Base-by-base conservation (phyloP, 2,113 vertebrate species). In the Morone saxatilis region DNA sequence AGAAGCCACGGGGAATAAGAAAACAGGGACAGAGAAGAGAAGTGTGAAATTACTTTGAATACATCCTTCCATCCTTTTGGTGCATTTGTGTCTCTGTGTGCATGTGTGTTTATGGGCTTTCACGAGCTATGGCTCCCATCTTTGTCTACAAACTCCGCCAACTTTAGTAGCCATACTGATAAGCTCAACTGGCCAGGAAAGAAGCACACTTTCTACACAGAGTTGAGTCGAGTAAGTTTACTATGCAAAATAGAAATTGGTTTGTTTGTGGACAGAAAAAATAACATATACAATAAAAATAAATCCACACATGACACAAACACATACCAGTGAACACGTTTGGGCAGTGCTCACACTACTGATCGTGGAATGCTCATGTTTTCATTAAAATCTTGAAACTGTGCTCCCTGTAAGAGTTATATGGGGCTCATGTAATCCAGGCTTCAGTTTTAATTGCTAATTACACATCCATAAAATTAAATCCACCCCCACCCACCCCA, bases 381-480 rank as follows among this genome's bases (percentile, higher is more conserved):
- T 72, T 54, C 31, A 40, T 72, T 6, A 69, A 72, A 10, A 68
- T 76, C 63, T 51, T 71, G 13, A 76, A 71, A 71, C 36, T 68
- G 17, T 78, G 54, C 62, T 31, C 31, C 31, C 31, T 78, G 50
- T 71, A 63, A 38, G 47, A 60, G 56, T 75, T 71, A 66, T 60
- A 73, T n/a, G 9, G 41, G 17, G 9, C 62, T 83, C 53, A 19
- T 90, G 16, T 72, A 78, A 83, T 61, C 81, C 69, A 61, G 50
- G 41, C 80, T 80, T 78, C 12, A 75, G 60, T 86, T 93, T 90
- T 92, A 82, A 81, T 92, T 88, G 79, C 86, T 86, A 84, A 92
- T 94, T 94, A 69, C 67, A 87, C 63, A 83, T 75, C 67, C 84
- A 89, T 91, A 86, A 92, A 91, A 91, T 93, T 74, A 84, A 91